Base-by-base conservation (phyloP, 2,888 invertebrate genomes). In the Argynnis bischoffii region DNA sequence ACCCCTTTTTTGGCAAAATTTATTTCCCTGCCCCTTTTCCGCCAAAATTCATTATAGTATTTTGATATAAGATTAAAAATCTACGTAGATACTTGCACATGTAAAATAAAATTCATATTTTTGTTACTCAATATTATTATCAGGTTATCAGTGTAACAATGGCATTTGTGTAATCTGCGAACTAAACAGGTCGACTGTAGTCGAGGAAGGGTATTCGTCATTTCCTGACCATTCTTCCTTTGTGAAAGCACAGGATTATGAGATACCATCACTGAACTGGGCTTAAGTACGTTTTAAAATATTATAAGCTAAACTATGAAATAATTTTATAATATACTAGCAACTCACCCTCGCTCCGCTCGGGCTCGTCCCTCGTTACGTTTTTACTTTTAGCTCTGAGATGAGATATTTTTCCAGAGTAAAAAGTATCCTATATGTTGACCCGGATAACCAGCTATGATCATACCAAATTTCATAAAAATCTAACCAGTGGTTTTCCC, bases 171-270 rank as follows among this genome's bases (percentile, higher is more conserved):
- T 79, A 82, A 85, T 83, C 81, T 77, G 73, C 69, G 71, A 77
- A 78, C 78, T 78, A 82, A 86, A 87, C 87, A 86, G 81, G 81
- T 81, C 80, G 74, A 82, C 78, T 41, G 35, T 41, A 41, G 35
- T 79, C 76, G 72, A 56, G 50, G 64, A 61, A 64, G 60, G 69
- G 60, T 76, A 83, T 88, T 87, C 86, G 85, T 88, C 89, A 87
- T 89, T 89, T 90, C 90, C 91, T 89, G 87, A 79, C 76, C 76
- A 74, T 75, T 79, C 60, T 73, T 78, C 72, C 78, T 83, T 83
- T 83, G 83, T 74, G 69, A 66, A 74, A 67, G 83, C 82, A 83
- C 74, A 70, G 81, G 86, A 82, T 88, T 79, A 86, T 76, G 5
- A 80, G 84, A 86, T 86, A 84, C 79, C 78, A 82, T 80, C 79